A percentile compares a stretch with the other conserved stretches of the same genome.
phyloP scores from a whole-genome alignment of 2,888 invertebrate species.

The Adineta ricciae region DNA sequence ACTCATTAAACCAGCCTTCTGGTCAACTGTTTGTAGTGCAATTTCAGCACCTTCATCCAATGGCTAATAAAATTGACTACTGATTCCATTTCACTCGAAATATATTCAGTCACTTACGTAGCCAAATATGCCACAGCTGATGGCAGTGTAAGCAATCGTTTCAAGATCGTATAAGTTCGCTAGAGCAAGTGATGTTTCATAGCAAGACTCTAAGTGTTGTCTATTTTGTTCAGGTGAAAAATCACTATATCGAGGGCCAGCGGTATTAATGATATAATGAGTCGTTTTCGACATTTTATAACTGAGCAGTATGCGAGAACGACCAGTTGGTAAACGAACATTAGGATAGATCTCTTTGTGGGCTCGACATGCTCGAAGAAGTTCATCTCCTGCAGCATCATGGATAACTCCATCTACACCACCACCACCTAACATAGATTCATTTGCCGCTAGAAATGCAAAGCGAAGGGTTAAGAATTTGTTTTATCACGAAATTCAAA shows the following conservation, averaged over 20 bases:
- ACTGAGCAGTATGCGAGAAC: neutral
- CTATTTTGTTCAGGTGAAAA: neutral
- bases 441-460: neutral
- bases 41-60: neutral
- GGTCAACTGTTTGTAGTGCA: neutral
- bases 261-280: neutral
- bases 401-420: neutral
- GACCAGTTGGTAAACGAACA: slow-evolving; percentile 21
- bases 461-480: neutral
- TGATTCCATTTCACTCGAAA: neutral
- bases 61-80: neutral
- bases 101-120: neutral
- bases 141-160: neutral
- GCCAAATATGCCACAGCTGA: neutral
- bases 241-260: neutral
- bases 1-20: neutral
- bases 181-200: neutral
- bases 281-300: neutral
- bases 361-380: neutral
- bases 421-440: neutral
- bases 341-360: neutral
- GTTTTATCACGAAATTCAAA: neutral
- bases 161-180: slow-evolving; percentile 18
- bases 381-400: neutral
- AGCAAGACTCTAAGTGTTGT: neutral